Conservation (phyloP, 2,888 invertebrate species). For the Stenolophus ochropezus region DNA sequence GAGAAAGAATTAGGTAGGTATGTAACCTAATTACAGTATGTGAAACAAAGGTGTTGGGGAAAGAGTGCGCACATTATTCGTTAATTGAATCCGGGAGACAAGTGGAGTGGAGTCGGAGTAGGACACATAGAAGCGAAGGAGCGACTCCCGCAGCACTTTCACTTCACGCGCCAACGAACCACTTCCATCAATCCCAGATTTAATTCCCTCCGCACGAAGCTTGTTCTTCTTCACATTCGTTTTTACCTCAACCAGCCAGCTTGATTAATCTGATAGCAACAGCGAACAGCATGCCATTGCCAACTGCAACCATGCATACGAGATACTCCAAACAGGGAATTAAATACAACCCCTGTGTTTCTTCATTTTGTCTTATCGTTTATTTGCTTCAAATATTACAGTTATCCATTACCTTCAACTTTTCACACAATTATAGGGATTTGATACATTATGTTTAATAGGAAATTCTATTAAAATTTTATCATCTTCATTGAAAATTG, state of each 20-base stretch:
- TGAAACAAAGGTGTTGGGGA: constrained; percentile 16
- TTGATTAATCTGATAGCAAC: background rate
- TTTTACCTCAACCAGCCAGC: constrained; percentile 5
- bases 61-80: constrained; percentile 39
- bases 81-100: constrained; percentile 30
- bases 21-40: constrained; percentile 31
- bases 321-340: background rate
- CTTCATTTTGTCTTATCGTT: background rate
- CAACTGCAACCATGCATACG: background rate
- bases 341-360: background rate
- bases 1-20: background rate
- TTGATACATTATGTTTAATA: too few relatives aligned
- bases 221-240: constrained; percentile 31
- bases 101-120: too few relatives aligned
- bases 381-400: background rate
- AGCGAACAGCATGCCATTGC: background rate
- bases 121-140: constrained; percentile 12
- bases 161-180: constrained; percentile 34
- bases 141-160: constrained; percentile 14
- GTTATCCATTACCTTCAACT: too few relatives aligned
- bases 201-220: constrained; percentile 22
- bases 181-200: constrained; percentile 39
- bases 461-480: too few relatives aligned
- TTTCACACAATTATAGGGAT: too few relatives aligned
- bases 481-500: too few relatives aligned